Conservation (phyloP, 2,113 vertebrate species). For the Mirza zaza region DNA sequence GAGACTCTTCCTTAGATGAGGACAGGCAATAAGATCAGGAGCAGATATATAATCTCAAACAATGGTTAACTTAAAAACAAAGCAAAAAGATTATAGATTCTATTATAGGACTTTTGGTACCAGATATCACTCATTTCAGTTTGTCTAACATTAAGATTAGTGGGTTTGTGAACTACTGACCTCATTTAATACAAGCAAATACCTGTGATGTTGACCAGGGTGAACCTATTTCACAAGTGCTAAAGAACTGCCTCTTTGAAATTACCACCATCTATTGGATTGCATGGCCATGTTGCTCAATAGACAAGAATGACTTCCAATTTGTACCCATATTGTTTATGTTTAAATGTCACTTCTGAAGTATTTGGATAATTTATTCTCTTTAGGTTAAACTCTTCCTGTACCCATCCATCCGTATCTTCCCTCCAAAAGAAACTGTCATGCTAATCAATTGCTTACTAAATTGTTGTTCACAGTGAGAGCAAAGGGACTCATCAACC, state of each 20-base stretch:
- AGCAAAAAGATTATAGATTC: not conserved
- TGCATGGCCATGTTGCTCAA: not conserved
- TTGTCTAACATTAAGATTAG: constrained; percentile 29
- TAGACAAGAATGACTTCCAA: not conserved
- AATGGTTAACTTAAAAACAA: not conserved
- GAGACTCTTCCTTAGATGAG: not conserved
- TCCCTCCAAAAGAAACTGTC: not conserved
- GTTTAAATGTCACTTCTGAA: constrained; percentile 22
- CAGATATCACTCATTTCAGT: not conserved
- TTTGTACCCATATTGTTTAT: constrained; percentile 15
- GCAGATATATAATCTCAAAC: not conserved
- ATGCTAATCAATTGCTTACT: not conserved
- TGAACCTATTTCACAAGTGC: not conserved
- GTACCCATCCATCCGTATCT: not conserved
- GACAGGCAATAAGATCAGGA: not conserved
- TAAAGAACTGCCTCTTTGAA: constrained; percentile 32
- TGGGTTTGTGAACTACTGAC: constrained; percentile 6
- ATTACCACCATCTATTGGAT: not conserved
- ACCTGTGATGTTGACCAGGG: not conserved
- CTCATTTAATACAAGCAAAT: constrained; percentile 4
- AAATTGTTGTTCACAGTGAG: not conserved
- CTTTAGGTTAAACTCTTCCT: not conserved
- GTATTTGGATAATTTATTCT: not conserved
- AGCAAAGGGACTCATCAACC: not conserved
- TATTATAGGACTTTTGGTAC: not conserved